Evolutionary conservation across 1,140 invertebrate genomes (phyloP), one percentile per base, ranked within the genome.

Genomic region (Steinernema khuongi): DNA sequence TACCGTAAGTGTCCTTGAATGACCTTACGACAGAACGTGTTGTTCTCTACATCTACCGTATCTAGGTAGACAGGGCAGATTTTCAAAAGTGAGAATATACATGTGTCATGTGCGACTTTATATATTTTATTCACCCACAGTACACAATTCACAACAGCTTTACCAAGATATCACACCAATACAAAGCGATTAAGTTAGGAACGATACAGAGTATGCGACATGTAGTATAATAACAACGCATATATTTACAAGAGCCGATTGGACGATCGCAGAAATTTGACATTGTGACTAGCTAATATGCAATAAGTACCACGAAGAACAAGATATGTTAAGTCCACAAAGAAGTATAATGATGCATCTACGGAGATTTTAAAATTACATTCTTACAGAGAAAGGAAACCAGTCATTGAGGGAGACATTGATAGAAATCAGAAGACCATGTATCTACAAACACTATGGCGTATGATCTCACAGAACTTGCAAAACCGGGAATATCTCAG

Each of bases 391-490:
- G 7, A 7, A 11, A 41, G 7, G n/a, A n/a, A 41, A 60, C 50
- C 50, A 60, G 50, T 60, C 11, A 60, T 41, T 7, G 26, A 60
- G 4, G 14, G 50, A 60, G 4, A 60, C 14, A 60, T 22, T 22
- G 50, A 22, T 7, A 60, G 50, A 60, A 22, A 22, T 14, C 19
- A 60, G 7, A 60, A n/a, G 19, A 60, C 14, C 7, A 7, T 4
- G 50, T 60, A 60, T 60, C 50, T 60, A 60, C 50, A 60, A 60
- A 60, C 50, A 60, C 50, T 26, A 60, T 22, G 26, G 50, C 50
- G n/a, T n/a, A 41, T 41, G 36, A 41, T 41, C n/a, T n/a, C n/a
- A 11, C n/a, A 7, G 7, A 11, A n/a, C 7, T n/a, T 41, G 36
- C 36, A 41, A 41, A n/a, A 41, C 7, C 7, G 36, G 36, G n/a